Evolutionary conservation across 2,113 vertebrate genomes (phyloP).

Genomic region (Oryzias celebensis): DNA sequence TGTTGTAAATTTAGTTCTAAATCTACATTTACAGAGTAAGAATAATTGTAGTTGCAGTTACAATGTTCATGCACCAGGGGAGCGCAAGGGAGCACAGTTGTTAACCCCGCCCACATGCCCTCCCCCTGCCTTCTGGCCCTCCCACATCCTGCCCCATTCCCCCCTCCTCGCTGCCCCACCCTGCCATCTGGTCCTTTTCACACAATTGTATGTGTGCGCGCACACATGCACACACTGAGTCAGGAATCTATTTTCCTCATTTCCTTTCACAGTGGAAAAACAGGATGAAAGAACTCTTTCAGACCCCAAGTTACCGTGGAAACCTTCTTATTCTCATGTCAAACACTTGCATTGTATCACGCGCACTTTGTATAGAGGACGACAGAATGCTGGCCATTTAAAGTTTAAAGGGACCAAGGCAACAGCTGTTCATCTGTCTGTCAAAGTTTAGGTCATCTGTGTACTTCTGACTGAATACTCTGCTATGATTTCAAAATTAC

Average conservation of each 20-base stretch:
- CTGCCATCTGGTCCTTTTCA: slow-evolving; percentile 85
- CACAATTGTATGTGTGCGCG: slow-evolving; percentile 29
- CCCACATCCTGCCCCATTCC: slow-evolving; percentile 70
- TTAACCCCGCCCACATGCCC: slow-evolving; percentile 67
- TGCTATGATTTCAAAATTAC: not conserved
- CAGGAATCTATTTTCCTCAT: slow-evolving; percentile 68
- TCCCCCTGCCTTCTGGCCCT: slow-evolving; percentile 63
- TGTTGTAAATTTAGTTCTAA: not conserved
- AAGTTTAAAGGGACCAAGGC: slow-evolving; percentile 77
- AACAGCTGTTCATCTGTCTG: slow-evolving; percentile 72
- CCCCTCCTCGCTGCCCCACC: slow-evolving; percentile 68
- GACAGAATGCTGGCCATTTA: slow-evolving; percentile 74
- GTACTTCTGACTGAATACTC: slow-evolving; percentile 56
- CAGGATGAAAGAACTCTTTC: slow-evolving; percentile 81
- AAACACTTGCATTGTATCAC: slow-evolving; percentile 54
- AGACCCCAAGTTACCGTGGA: slow-evolving; percentile 73
- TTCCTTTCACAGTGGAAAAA: slow-evolving; percentile 79
- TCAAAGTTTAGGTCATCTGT: slow-evolving; percentile 45
- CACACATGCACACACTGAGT: slow-evolving; percentile 34
- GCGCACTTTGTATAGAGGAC: slow-evolving; percentile 35
- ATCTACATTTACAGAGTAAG: not conserved
- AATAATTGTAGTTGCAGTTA: slow-evolving; percentile 54
- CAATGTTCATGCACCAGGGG: slow-evolving; percentile 83
- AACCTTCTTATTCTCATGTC: slow-evolving; percentile 72
- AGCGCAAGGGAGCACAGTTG: slow-evolving; percentile 86